Base-by-base conservation (phyloP, 2,113 vertebrate species). In the Electrona antarctica region DNA sequence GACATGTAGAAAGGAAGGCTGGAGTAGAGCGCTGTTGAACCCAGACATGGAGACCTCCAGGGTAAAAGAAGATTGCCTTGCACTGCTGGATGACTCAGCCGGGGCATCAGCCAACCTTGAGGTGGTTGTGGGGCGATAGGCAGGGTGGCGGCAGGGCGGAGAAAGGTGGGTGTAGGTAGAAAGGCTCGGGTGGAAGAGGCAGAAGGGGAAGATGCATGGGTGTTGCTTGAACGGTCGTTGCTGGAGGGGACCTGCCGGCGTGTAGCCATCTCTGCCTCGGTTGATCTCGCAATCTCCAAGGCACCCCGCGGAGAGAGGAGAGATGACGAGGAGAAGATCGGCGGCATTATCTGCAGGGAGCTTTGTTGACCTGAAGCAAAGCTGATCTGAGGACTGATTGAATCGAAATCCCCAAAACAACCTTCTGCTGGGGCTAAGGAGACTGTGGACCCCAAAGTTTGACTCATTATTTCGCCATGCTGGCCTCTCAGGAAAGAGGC, bases 181-280 rank as follows among this genome's bases (percentile, higher is more conserved):
- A 56, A 68, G 2, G 63, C 15, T 13, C 33, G 28, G 21, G 60
- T 29, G 6, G n/a, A 62, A 0, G 71, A 50, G 8, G 55, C 7
- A 4, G 10, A n/a, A 3, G 60, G 48, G 6, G 71, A 52, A 3
- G 55, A 46, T 3, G 12, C 67, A 1, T 49, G 46, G 4, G 59
- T 28, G 12, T 33, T 58, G 13, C 10, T 56, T 28, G 64, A 65
- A 56, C 66, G 47, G 66, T 81, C 80, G 13, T 71, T 81, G 51
- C 75, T 81, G 52, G 79, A 79, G 52, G 83, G 85, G 14, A 90
- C 77, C 51, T 79, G 80, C 2, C 58, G 74, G 47, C 82, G 84
- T 21, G 64, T 45, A 14, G 77, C 71, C 15, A 58, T 7, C 7
- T 79, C 80, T 4, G 54, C 47, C 47, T 77, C 78, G 1, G 51